phyloP scores from a whole-genome alignment of 2,888 invertebrate species.

The Zhengitettix transpicula region DNA sequence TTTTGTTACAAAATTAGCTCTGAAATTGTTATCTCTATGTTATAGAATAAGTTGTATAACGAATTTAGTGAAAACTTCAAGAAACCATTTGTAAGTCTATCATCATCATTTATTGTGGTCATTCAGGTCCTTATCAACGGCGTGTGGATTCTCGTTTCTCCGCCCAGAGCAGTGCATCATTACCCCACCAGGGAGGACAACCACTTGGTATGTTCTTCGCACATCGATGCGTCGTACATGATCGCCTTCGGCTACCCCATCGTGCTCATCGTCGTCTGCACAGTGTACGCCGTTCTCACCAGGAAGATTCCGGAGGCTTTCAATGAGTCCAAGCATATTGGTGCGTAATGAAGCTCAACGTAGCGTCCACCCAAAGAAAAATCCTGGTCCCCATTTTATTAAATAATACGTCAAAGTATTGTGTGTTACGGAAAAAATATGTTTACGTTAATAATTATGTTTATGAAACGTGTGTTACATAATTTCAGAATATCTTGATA shows the following conservation, averaged over 20 bases:
- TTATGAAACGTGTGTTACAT: too few species aligned
- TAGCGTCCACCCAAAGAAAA: conserved; percentile 1
- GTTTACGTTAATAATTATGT: too few species aligned
- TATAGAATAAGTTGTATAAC: too few species aligned
- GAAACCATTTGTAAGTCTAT: too few species aligned
- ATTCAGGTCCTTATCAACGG: conserved; percentile 66
- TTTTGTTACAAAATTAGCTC: too few species aligned
- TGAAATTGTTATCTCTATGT: too few species aligned
- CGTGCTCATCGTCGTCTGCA: conserved; percentile 77
- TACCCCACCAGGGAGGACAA: conserved; percentile 86
- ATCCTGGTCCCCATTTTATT: background rate
- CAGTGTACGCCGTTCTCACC: conserved; percentile 87
- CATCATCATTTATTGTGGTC: too few species aligned
- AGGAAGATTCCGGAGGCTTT: conserved; percentile 97
- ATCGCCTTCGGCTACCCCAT: conserved; percentile 90
- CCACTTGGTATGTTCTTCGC: conserved; percentile 80
- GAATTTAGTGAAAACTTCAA: too few species aligned
- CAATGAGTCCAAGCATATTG: conserved; percentile 95
- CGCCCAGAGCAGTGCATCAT: conserved; percentile 76
- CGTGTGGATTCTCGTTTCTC: conserved; percentile 83
- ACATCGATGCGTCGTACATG: conserved; percentile 85
- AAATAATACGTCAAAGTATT: too few species aligned
- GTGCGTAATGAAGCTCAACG: conserved; percentile 30
- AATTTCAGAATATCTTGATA: too few species aligned
- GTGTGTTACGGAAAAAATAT: too few species aligned